Base-by-base conservation (phyloP, 2,113 vertebrate genomes). In the Australoheros scitulus region DNA sequence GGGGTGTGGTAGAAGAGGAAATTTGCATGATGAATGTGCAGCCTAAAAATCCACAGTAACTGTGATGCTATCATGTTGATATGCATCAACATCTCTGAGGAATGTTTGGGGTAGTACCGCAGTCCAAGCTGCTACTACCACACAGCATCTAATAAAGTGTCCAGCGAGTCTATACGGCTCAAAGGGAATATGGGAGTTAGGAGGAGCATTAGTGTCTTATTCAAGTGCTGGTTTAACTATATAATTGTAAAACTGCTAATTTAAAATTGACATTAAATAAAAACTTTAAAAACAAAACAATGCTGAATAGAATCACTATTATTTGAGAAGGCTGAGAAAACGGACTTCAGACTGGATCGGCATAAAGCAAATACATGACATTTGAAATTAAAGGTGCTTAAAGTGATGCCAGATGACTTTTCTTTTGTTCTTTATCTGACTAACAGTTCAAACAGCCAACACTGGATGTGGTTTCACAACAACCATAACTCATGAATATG, bases 351-450 rank as follows among this genome's bases (percentile, higher is more conserved):
- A 32, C 57, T 61, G 59, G n/a, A 61, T 72, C 32, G 17, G 55
- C 41, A 32, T 75, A 70, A 7, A 22, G 11, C 29, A 2, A 55
- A 80, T 70, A 59, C 32, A 22, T 72, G 26, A 65, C 17, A 58
- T 77, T 81, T 82, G 24, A 74, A 63, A 91, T 63, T 82, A 85
- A 85, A 88, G 76, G 64, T 9, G 7, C 29, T n/a, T 24, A 77
- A 78, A 89, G 15, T 86, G 32, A 80, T 74, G 18, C 84, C 80
- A 87, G 78, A 86, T 87, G 60, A 38, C 11, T 70, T 80, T 76
- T 65, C 24, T 57, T 64, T 26, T 64, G 55, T 72, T 72, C 47
- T 72, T 22, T 22, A 29, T 65, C 59, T 61, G 55, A 70, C 61
- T 18, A 22, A 77, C 34, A 8, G 41, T 76, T 61, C 47, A 47